Conservation (phyloP, 2,888 invertebrate species). For the Bimastos eiseni region DNA sequence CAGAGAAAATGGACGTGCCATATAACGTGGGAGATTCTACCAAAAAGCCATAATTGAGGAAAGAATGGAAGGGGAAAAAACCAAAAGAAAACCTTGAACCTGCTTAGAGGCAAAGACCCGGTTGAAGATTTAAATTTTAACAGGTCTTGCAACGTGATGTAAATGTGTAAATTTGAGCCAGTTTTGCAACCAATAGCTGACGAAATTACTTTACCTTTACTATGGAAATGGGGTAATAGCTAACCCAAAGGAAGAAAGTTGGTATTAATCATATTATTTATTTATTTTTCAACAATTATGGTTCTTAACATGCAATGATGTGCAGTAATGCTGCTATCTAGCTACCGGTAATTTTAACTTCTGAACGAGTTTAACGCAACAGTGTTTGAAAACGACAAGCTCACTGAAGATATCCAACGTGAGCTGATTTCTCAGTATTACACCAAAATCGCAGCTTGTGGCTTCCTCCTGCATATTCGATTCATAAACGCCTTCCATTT, state of each 20-base stretch:
- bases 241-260: neutral
- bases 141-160: neutral
- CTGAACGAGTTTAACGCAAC: neutral
- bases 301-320: neutral
- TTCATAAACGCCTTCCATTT: neutral
- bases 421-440: neutral
- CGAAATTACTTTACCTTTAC: neutral
- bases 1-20: too few relatives aligned
- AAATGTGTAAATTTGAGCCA: neutral
- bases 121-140: neutral
- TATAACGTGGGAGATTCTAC: too few relatives aligned
- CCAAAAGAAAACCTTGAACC: too few relatives aligned
- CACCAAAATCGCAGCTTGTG: neutral
- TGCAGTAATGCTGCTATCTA: neutral
- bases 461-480: neutral
- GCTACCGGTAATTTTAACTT: neutral
- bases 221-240: neutral
- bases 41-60: too few relatives aligned
- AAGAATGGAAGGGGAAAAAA: too few relatives aligned
- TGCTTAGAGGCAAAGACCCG: too few relatives aligned
- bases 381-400: neutral
- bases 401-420: neutral
- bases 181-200: neutral
- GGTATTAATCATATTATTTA: neutral
- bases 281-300: neutral